Evolutionary conservation across 1,140 invertebrate genomes (phyloP).

Genomic region (Arion vulgaris): DNA sequence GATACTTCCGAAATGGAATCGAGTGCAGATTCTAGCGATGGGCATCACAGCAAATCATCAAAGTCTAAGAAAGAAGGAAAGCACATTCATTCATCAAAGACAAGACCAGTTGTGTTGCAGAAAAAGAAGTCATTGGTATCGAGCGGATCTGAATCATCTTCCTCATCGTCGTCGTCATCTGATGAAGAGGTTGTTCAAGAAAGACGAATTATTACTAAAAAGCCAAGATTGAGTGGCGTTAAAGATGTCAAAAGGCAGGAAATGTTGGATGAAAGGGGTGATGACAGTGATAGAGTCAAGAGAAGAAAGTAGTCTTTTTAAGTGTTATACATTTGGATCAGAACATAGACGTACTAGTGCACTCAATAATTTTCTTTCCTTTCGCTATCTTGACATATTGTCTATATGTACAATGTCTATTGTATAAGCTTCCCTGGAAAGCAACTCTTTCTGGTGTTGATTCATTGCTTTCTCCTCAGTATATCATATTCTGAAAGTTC

Average conservation of each 20-base stretch:
- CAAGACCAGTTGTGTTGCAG: not conserved
- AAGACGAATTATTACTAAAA: constrained; percentile 11
- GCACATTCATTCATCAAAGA: not conserved
- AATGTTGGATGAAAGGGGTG: not conserved
- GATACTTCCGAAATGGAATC: not conserved
- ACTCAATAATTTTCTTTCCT: too few species aligned
- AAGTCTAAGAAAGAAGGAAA: not conserved
- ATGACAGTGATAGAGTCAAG: not conserved
- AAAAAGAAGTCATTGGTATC: not conserved
- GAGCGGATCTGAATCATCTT: not conserved
- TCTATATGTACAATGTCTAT: too few species aligned
- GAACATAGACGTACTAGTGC: not conserved
- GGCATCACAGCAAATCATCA: not conserved
- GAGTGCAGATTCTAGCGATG: not conserved
- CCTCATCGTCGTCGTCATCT: not conserved
- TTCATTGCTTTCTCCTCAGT: too few species aligned
- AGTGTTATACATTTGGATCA: not conserved
- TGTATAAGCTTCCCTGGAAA: too few species aligned
- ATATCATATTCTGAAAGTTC: too few species aligned
- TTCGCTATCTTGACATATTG: too few species aligned
- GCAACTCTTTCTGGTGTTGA: too few species aligned
- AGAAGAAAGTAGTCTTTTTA: not conserved
- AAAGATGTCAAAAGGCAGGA: not conserved
- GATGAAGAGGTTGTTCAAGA: constrained; percentile 10
- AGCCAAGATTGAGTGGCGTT: not conserved